phyloP scores from a whole-genome alignment of 1,140 invertebrate genomes.

The Meteorus sp. region DNA sequence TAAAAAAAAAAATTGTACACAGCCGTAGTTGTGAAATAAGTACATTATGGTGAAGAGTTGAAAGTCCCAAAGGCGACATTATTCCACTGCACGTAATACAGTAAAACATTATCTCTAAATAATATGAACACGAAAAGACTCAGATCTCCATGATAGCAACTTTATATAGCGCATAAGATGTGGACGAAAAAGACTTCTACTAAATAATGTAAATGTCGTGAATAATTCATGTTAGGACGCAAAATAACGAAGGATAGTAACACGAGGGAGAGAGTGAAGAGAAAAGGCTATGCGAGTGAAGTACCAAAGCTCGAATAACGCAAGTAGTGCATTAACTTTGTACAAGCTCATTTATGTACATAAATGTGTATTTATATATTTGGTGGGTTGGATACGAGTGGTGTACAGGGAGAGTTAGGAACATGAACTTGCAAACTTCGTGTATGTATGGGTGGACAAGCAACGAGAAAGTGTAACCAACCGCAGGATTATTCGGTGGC shows the following conservation, averaged over 20 bases:
- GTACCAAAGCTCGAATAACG: background rate
- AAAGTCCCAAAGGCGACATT: conserved; percentile 4
- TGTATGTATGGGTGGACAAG: too few species aligned
- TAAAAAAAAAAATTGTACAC: too few species aligned
- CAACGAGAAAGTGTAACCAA: too few species aligned
- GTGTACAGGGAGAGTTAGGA: too few species aligned
- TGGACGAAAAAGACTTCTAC: background rate
- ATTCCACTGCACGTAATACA: conserved; percentile 14
- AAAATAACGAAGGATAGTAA: background rate
- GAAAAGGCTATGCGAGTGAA: background rate
- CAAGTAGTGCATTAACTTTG: conserved; percentile 29
- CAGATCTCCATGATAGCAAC: conserved; percentile 1
- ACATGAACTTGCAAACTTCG: too few species aligned
- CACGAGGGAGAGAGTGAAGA: background rate
- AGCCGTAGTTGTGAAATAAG: too few species aligned
- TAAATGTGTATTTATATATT: conserved; percentile 22
- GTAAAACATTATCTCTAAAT: conserved; percentile 26
- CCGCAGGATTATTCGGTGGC: too few species aligned
- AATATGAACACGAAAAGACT: conserved; percentile 9
- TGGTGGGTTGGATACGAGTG: too few species aligned
- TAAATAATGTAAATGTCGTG: conserved; percentile 28
- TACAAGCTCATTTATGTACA: conserved; percentile 25
- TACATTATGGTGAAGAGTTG: too few species aligned
- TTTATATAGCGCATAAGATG: background rate
- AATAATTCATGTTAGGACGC: conserved; percentile 23